phyloP scores from a whole-genome alignment of 2,888 invertebrate species.

The Sipunculus nudus region DNA sequence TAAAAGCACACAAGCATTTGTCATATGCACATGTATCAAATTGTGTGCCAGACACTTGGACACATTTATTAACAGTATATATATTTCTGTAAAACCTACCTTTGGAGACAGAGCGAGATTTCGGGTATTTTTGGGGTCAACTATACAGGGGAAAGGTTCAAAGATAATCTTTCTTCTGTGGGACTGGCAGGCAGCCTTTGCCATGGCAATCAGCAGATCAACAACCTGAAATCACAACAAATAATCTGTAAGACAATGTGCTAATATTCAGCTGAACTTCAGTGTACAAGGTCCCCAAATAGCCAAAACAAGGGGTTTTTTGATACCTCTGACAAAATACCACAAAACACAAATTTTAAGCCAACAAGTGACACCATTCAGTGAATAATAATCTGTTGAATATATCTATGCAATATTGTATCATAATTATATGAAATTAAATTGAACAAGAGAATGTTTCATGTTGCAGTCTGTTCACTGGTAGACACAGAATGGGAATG shows the following conservation, averaged over 20 bases:
- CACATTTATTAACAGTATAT: too few species aligned
- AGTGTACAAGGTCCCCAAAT: neutral
- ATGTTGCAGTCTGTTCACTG: too few species aligned
- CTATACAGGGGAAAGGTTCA: constrained; percentile 58
- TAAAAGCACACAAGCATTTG: too few species aligned
- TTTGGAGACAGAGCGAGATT: constrained; percentile 54
- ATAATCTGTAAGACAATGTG: neutral
- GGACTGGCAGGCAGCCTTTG: constrained; percentile 50
- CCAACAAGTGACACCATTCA: neutral
- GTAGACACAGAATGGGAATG: too few species aligned
- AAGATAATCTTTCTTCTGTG: constrained; percentile 49
- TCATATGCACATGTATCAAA: too few species aligned
- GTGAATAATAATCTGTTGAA: neutral
- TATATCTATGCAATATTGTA: neutral
- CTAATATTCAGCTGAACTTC: neutral
- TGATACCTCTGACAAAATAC: neutral
- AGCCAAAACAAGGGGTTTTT: neutral
- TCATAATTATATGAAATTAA: too few species aligned
- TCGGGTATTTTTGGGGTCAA: constrained; percentile 49
- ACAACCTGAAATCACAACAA: constrained; percentile 50
- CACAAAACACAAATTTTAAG: neutral
- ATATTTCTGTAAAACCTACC: too few species aligned
- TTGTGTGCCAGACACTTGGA: too few species aligned
- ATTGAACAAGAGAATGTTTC: too few species aligned
- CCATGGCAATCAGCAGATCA: constrained; percentile 57